A percentile compares a stretch with the other conserved stretches of the same genome.
Evolutionary conservation across 2,113 vertebrate genomes (phyloP).

Genomic region (Sylvia atricapilla): DNA sequence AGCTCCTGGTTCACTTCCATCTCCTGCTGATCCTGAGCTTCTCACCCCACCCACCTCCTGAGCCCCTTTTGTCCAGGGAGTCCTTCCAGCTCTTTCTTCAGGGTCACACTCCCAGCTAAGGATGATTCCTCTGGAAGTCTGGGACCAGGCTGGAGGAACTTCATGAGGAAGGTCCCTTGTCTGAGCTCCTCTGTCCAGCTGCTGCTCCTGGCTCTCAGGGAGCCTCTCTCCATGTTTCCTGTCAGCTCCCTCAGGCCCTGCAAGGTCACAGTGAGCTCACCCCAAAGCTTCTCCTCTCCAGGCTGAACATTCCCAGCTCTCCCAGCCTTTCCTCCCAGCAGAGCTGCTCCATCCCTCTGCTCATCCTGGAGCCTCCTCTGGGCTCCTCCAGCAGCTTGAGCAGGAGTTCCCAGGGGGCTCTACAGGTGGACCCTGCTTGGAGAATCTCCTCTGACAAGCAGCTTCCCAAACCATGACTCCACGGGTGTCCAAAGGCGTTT

Average conservation of each 20-base stretch:
- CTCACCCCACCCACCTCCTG: not conserved
- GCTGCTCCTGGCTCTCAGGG: not conserved
- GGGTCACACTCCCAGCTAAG: not conserved
- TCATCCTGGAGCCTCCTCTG: not conserved
- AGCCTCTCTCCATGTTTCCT: not conserved
- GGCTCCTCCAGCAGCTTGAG: not conserved
- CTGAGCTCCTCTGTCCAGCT: not conserved
- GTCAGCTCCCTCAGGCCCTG: not conserved
- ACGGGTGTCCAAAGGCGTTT: fast-evolving
- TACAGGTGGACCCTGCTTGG: not conserved
- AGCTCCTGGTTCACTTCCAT: not conserved
- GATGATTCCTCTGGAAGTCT: not conserved
- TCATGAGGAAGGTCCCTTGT: not conserved
- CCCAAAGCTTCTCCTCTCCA: not conserved
- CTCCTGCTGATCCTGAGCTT: not conserved
- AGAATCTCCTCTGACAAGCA: not conserved
- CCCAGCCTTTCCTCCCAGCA: not conserved
- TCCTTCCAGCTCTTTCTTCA: not conserved
- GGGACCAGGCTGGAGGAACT: not conserved
- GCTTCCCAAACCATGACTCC: fast-evolving
- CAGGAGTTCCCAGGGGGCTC: not conserved
- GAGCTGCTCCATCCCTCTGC: not conserved
- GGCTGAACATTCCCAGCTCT: not conserved
- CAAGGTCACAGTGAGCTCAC: fast-evolving
- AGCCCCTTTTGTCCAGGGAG: not conserved